Evolutionary conservation across 2,797 vertebrate species (phyloP).

Genomic region (Heterohyrax brucei): DNA sequence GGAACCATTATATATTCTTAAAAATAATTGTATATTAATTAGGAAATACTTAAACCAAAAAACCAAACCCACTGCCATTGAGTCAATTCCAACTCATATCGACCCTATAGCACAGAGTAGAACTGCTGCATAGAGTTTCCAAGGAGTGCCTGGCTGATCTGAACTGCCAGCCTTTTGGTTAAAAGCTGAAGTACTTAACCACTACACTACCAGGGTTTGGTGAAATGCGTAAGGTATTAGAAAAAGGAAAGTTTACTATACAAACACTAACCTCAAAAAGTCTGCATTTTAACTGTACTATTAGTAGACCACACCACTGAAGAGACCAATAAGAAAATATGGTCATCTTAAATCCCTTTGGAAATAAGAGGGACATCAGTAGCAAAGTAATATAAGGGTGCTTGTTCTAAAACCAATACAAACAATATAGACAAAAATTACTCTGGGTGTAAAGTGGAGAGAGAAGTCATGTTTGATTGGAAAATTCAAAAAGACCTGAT

Average conservation of each 20-base stretch:
- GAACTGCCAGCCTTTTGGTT: too few relatives aligned
- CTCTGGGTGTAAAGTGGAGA: constrained; percentile 52
- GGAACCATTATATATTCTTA: constrained; percentile 8
- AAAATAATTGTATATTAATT: constrained; percentile 60
- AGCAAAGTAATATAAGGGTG: background rate
- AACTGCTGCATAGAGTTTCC: too few relatives aligned
- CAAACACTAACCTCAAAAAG: constrained; percentile 44
- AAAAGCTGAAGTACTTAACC: too few relatives aligned
- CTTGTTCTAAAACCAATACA: constrained; percentile 44
- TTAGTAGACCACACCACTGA: constrained; percentile 51
- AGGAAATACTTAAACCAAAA: constrained; percentile 47
- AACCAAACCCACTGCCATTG: too few relatives aligned
- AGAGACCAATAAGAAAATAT: constrained; percentile 60
- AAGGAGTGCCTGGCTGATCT: too few relatives aligned
- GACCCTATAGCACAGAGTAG: too few relatives aligned
- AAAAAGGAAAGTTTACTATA: constrained; percentile 63
- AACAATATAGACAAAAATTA: constrained; percentile 58
- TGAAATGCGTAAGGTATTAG: background rate
- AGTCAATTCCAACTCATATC: too few relatives aligned
- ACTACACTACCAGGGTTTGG: too few relatives aligned
- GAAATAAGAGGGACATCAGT: constrained; percentile 5
- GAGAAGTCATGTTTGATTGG: background rate
- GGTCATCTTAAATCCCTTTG: constrained; percentile 14
- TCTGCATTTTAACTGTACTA: constrained; percentile 61
- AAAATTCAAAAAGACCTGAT: constrained; percentile 51